These are phyloP conservation scores for Eolophus roseicapilla DNA, from an alignment of 2,113 vertebrate genomes.

Conservation along the genomic window DNA sequence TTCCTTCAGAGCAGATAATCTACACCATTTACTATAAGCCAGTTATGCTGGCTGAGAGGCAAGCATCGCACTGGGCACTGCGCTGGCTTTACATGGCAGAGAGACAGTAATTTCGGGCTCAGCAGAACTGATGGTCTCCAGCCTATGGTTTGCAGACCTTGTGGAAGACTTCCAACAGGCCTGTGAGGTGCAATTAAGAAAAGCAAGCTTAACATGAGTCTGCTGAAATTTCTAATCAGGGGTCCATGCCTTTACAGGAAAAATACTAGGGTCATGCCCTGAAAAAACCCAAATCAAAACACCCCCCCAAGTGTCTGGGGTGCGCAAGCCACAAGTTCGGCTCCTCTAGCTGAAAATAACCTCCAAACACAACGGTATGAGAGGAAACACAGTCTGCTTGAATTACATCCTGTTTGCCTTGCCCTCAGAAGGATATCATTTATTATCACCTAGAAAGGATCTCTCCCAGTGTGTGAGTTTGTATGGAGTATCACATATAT, in stretches of 20 bases:
- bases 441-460: neutral
- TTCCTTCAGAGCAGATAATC: slow-evolving; percentile 44
- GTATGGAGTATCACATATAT: neutral
- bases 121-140: neutral
- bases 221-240: neutral
- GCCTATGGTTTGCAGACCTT: neutral
- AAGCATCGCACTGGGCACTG: neutral
- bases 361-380: neutral
- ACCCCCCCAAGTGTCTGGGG: neutral
- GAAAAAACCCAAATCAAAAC: neutral
- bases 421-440: neutral
- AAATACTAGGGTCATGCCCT: neutral
- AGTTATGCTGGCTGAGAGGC: neutral
- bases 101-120: neutral
- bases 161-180: neutral
- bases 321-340: neutral
- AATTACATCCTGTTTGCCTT: slow-evolving; percentile 29
- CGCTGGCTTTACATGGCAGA: neutral
- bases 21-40: slow-evolving; percentile 33
- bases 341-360: slow-evolving; percentile 4
- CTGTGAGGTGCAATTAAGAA: neutral
- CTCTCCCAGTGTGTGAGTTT: neutral
- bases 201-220: neutral
- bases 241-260: neutral
- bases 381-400: neutral